phyloP scores from a whole-genome alignment of 2,797 vertebrate species.

The Cephalopachus bancanus region DNA sequence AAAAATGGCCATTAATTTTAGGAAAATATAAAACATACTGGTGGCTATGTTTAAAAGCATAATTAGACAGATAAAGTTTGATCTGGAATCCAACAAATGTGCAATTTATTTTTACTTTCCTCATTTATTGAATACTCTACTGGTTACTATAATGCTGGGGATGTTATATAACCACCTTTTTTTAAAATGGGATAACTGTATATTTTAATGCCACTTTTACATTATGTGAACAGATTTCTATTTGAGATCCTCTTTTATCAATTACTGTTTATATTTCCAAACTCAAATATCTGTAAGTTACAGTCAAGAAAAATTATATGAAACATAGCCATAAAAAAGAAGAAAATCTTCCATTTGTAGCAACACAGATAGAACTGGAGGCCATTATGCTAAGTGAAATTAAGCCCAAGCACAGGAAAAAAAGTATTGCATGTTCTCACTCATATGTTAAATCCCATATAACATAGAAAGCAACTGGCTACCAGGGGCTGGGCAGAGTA shows the following conservation, averaged over 20 bases:
- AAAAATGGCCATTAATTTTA: background rate
- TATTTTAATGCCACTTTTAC: conserved; percentile 16
- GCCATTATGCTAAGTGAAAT: background rate
- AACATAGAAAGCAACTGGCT: background rate
- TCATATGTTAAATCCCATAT: background rate
- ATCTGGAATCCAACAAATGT: background rate
- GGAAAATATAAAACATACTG: conserved; percentile 25
- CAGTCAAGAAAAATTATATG: conserved; percentile 1
- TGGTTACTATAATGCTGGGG: background rate
- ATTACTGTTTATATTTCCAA: conserved; percentile 4
- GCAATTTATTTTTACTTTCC: background rate
- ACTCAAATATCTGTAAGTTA: conserved; percentile 16
- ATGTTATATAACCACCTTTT: background rate
- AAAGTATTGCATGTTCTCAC: background rate
- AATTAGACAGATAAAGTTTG: background rate
- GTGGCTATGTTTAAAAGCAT: background rate
- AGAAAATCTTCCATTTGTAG: background rate
- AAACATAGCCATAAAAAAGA: background rate
- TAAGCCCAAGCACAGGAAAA: background rate
- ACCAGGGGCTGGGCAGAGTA: background rate
- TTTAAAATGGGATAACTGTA: background rate
- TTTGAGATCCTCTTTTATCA: conserved; percentile 21
- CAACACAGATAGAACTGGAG: background rate
- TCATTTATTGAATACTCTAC: background rate
- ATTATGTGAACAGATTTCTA: background rate